These are phyloP conservation scores for Rhombomys opimus DNA, from an alignment of 2,113 vertebrate genomes.

Conservation along the genomic window DNA sequence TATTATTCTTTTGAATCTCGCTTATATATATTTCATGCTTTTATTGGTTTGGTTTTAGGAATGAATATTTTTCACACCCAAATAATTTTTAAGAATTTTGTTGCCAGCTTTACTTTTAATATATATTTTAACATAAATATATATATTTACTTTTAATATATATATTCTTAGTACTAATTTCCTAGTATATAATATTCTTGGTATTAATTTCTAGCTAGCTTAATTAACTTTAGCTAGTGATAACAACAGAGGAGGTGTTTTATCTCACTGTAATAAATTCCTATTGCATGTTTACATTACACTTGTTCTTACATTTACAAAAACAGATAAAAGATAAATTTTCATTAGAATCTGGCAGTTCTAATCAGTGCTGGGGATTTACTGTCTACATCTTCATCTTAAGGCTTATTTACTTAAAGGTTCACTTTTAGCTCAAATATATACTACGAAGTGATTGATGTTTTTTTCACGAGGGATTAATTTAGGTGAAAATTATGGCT, in stretches of 20 bases:
- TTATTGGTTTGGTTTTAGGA: not conserved
- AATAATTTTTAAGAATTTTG: not conserved
- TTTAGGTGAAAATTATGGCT: not conserved
- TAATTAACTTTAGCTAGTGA: conserved; percentile 47
- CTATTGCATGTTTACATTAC: not conserved
- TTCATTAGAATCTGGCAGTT: not conserved
- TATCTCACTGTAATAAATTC: not conserved
- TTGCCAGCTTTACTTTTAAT: not conserved
- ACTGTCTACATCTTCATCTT: not conserved
- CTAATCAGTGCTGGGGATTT: not conserved
- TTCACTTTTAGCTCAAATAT: not conserved
- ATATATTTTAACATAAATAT: too few relatives aligned
- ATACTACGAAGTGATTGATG: not conserved
- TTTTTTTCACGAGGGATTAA: not conserved
- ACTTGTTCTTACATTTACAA: conserved; percentile 38
- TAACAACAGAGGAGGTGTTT: not conserved
- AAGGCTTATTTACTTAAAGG: not conserved
- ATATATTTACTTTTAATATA: too few relatives aligned
- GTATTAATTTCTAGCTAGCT: not conserved
- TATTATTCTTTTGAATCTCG: not conserved
- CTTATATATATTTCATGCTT: not conserved
- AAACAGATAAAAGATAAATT: not conserved
- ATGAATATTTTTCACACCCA: not conserved
- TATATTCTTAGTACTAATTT: too few relatives aligned
- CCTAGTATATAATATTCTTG: not conserved